These are phyloP conservation scores for Rallus crepitans DNA, from an alignment of 2,797 vertebrate species.

Conservation along the genomic window DNA sequence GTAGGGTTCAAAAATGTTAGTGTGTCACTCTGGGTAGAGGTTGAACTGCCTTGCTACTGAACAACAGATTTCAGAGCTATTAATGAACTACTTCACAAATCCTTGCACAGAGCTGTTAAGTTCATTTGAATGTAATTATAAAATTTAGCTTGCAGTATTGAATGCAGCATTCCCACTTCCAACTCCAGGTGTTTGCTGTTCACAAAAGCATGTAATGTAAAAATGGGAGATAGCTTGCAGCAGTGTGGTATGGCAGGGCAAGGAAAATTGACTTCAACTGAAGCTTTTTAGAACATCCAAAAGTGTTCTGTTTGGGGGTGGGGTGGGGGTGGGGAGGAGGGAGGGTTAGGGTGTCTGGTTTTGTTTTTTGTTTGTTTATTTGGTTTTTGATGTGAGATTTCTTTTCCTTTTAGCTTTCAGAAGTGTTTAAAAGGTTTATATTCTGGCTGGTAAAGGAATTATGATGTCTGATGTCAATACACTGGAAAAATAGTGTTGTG, in stretches of 20 bases:
- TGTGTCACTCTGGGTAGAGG: not conserved
- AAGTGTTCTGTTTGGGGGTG: not conserved
- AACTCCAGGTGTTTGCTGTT: not conserved
- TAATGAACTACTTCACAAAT: not conserved
- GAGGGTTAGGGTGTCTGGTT: too few relatives aligned
- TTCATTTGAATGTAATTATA: not conserved
- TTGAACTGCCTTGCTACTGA: not conserved
- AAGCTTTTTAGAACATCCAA: not conserved
- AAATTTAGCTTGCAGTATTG: not conserved
- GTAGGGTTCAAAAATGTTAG: not conserved
- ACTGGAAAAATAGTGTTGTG: not conserved
- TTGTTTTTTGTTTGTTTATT: too few relatives aligned
- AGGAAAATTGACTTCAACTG: not conserved
- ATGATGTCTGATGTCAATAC: constrained; percentile 26
- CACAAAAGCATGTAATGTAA: not conserved
- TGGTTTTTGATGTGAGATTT: too few relatives aligned
- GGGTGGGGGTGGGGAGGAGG: too few relatives aligned
- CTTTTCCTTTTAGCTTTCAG: not conserved
- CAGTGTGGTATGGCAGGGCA: not conserved
- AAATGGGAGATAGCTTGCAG: not conserved
- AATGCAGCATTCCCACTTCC: not conserved
- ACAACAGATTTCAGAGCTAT: not conserved
- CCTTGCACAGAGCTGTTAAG: not conserved
- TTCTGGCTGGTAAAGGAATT: not conserved
- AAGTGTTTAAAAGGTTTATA: constrained; percentile 14